phyloP scores from a whole-genome alignment of 1,140 invertebrate species.

The Neodiprion pinetum region DNA sequence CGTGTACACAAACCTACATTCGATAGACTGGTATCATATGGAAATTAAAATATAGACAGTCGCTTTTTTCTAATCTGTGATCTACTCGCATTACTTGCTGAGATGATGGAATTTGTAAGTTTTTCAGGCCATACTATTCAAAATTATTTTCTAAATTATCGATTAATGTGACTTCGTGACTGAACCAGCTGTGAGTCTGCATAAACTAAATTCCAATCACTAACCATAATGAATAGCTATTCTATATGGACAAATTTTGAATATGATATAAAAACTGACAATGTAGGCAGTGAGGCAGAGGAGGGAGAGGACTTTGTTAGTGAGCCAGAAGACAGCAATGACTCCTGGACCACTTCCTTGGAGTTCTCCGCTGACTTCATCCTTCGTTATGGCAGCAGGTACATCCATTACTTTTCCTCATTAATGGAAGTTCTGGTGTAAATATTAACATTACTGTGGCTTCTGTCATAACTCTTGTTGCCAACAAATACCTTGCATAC shows the following conservation, averaged over 20 bases:
- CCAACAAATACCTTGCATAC: neutral
- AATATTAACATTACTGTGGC: neutral
- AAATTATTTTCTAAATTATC: neutral
- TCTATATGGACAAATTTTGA: neutral
- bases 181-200: neutral
- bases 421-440: slow-evolving; percentile 14
- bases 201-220: neutral
- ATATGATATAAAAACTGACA: slow-evolving; percentile 14
- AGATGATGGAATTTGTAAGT: too few relatives aligned
- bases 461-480: slow-evolving; percentile 5
- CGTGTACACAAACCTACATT: too few relatives aligned
- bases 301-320: slow-evolving; percentile 71
- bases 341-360: slow-evolving; percentile 79
- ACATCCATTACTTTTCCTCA: slow-evolving; percentile 30
- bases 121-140: neutral
- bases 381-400: slow-evolving; percentile 77
- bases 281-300: slow-evolving; percentile 70
- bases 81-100: too few relatives aligned
- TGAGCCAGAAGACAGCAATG: slow-evolving; percentile 78
- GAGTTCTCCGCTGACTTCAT: slow-evolving; percentile 81
- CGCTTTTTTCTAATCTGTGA: too few relatives aligned
- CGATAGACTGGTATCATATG: too few relatives aligned
- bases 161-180: neutral
- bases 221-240: slow-evolving; percentile 2
- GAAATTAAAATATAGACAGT: too few relatives aligned